Base-by-base conservation (phyloP, 2,888 invertebrate genomes). In the Machimus atricapillus region DNA sequence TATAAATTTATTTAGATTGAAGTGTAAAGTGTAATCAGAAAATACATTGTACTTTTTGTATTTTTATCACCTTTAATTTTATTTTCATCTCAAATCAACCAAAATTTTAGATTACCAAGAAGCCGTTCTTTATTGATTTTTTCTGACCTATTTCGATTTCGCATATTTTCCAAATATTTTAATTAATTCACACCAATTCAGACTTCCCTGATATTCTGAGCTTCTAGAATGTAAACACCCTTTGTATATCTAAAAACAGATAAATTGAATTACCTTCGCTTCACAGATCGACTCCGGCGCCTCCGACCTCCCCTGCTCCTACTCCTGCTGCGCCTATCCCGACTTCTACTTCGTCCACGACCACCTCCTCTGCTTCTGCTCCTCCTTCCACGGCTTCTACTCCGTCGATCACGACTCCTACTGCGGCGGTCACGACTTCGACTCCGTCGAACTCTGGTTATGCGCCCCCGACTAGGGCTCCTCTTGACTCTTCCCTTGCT, bases 381-480 rank as follows among this genome's bases (percentile, higher is more conserved):
- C 86, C 87, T 19, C 87, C 87, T 74, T 43, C 87, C 88, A 46
- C 89, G 86, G 14, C 87, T 88, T 6, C 89, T 89, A 88, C 89
- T 88, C 81, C 88, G 88, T 37, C 89, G 74, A 87, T 66, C 88
- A 31, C 89, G 83, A 88, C 81, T 90, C 89, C 88, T 89, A 88
- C 90, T 90, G 87, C 90, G 90, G 88, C 89, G 27, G 88, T 87
- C 89, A 52, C 90, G 90, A 88, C 90, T 91, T 87, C 90, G 90
- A 87, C 89, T 90, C 83, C 89, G 90, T 77, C 89, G 90, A 87
- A 89, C 88, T 85, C 89, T 89, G 31, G 89, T 23, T 46, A 5
- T 90, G 81, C 89, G 90, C 88, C 88, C 90, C 88, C 88, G 82
- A 34, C 58, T 82, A 0, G 8, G 14, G 16, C 79, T 79, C 14